Base-by-base conservation (phyloP, 2,797 vertebrate genomes). In the Malurus leucopterus region DNA sequence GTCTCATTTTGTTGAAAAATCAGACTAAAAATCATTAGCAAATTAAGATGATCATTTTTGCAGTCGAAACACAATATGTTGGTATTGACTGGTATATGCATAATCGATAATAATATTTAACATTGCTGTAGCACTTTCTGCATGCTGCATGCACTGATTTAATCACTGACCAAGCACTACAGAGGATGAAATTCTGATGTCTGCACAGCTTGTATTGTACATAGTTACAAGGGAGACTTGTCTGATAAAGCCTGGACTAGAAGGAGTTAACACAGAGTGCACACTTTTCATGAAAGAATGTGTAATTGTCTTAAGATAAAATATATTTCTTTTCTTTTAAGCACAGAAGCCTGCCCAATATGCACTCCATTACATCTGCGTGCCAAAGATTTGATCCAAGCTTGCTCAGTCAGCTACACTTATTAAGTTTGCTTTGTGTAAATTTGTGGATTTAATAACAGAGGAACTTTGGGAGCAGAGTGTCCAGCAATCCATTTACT, bases 91-190 rank as follows among this genome's bases (percentile, higher is more conserved):
- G 59, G 34, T 73, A 43, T 53, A 91, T 51, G 69, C 70, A 91
- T 73, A 92, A 91, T 94, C 90, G 82, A 91, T 92, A 93, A 84
- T 58, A 92, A 92, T 84, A 90, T 81, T 93, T 81, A 84, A 71
- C 58, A 44, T 63, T 71, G n/a, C 69, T 57, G 29, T n/a, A 50
- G 44, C 71, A 71, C 30, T 89, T 92, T 79, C 54, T 3, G 0
- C 30, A n/a, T 75, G 65, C 76, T 79, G 44, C 70, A 57, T 30
- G 55, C 47, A 21, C 64, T 65, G 80, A 85, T 71, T 92, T 59
- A 86, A 91, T 70, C 84, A 76, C 63, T 86, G 68, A 82, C 57
- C 84, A 79, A 76, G 51, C 46, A 88, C 26, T 29, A 69, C 30
- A 17, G n/a, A 77, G 58, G 40, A 57, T 22, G 19, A 84, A 91